These are phyloP conservation scores for Dryobota labecula DNA, from an alignment of 2,888 invertebrate genomes.

Conservation along the genomic window DNA sequence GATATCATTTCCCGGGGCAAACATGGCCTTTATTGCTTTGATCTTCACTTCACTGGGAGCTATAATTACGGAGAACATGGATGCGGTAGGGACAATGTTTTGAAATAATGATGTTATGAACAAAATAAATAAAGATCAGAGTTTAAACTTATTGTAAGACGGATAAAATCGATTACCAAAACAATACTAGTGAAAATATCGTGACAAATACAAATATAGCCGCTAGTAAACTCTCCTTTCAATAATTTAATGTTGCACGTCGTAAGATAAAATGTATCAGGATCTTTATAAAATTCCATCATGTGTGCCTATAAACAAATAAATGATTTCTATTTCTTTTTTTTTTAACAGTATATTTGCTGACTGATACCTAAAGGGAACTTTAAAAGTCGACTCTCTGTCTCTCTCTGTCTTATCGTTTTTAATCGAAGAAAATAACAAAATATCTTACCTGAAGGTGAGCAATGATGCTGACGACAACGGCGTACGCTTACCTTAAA, in stretches of 20 bases:
- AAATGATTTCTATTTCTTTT: neutral
- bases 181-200: neutral
- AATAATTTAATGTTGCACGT: too few relatives aligned
- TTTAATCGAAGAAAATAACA: neutral
- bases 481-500: neutral
- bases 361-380: neutral
- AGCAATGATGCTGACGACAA: neutral
- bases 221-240: neutral
- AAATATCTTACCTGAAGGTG: neutral
- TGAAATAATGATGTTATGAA: neutral
- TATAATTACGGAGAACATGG: constrained; percentile 6
- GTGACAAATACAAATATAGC: neutral
- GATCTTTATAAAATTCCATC: neutral
- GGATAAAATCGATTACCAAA: neutral
- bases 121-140: neutral
- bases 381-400: neutral
- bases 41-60: constrained; percentile 49
- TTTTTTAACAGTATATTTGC: neutral
- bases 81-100: constrained; percentile 36
- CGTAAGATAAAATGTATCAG: neutral
- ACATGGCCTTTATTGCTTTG: constrained; percentile 68
- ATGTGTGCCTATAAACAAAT: neutral
- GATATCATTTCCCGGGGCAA: constrained; percentile 71
- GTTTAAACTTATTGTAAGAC: neutral
- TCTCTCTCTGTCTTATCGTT: too few relatives aligned